phyloP scores from a whole-genome alignment of 2,113 vertebrate species.

The Brienomyrus longianalis region DNA sequence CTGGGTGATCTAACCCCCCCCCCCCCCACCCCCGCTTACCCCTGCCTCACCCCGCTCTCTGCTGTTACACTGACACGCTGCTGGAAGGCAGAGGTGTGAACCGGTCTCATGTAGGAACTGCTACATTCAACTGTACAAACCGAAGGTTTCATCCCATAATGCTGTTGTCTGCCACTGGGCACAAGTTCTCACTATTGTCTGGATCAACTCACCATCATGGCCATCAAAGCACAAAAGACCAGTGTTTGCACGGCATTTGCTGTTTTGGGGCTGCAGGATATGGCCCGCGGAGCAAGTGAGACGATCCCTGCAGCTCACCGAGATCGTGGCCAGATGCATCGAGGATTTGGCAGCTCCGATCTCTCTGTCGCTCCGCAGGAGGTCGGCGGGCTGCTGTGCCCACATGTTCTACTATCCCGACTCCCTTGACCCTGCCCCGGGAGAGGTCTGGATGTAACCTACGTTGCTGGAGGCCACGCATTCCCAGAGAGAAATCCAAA shows the following conservation, averaged over 20 bases:
- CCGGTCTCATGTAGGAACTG: neutral
- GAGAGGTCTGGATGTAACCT: neutral
- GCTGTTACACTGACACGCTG: neutral
- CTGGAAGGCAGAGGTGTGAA: neutral
- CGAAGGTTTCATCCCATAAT: neutral
- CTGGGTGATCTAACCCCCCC: neutral
- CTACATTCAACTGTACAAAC: neutral
- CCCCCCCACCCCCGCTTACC: neutral
- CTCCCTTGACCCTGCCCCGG: neutral
- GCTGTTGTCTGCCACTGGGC: neutral
- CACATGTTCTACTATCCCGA: neutral
- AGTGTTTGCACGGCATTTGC: neutral
- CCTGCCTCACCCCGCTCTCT: neutral
- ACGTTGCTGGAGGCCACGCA: neutral
- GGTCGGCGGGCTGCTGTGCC: neutral
- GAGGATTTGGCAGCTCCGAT: neutral
- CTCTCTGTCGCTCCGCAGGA: neutral
- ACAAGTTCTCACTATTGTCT: neutral
- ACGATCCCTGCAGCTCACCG: neutral
- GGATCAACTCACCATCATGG: neutral
- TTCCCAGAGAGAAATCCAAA: neutral
- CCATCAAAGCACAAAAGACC: neutral
- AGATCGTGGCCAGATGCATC: neutral
- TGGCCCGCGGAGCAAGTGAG: neutral
- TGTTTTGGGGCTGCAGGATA: neutral